Percentiles rank a stretch among this genome's conserved stretches.
These are phyloP conservation scores for Catocala nupta DNA, from an alignment of 2,888 invertebrate genomes.

Conservation along the genomic window DNA sequence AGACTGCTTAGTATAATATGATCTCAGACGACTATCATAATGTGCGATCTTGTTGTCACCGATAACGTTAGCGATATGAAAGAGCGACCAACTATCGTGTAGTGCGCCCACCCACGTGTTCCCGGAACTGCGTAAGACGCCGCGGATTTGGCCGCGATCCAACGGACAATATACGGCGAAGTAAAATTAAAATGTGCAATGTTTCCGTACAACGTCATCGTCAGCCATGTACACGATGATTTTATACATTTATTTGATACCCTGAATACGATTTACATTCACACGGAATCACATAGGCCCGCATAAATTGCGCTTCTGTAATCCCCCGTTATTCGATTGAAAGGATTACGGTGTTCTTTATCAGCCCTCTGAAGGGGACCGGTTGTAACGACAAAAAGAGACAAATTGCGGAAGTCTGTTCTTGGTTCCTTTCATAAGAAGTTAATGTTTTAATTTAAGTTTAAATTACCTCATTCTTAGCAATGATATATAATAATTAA, in stretches of 20 bases:
- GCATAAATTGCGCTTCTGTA: conserved; percentile 67
- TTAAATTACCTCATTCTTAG: conserved; percentile 16
- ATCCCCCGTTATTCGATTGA: conserved; percentile 76
- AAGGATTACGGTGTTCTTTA: conserved; percentile 78
- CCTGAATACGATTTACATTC: conserved; percentile 29
- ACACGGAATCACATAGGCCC: conserved; percentile 56
- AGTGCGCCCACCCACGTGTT: conserved; percentile 65
- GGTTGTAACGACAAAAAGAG: conserved; percentile 57
- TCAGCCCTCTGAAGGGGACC: conserved; percentile 66
- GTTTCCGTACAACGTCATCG: conserved; percentile 64
- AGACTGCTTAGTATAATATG: conserved; percentile 35
- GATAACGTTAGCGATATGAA: conserved; percentile 58
- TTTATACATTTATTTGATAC: conserved; percentile 52
- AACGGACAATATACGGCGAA: conserved; percentile 74
- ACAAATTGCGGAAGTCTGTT: conserved; percentile 71
- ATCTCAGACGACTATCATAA: conserved; percentile 51
- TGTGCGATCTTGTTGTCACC: conserved; percentile 63
- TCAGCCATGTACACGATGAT: conserved; percentile 54
- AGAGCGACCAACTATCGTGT: conserved; percentile 47
- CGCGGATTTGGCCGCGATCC: conserved; percentile 74
- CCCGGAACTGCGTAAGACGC: conserved; percentile 60
- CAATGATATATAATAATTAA: not conserved
- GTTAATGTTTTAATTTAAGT: conserved; percentile 34
- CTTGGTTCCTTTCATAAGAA: conserved; percentile 31
- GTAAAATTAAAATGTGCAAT: conserved; percentile 77